These are phyloP conservation scores for Araneus ventricosus DNA, from an alignment of 1,140 invertebrate species.

Conservation along the genomic window DNA sequence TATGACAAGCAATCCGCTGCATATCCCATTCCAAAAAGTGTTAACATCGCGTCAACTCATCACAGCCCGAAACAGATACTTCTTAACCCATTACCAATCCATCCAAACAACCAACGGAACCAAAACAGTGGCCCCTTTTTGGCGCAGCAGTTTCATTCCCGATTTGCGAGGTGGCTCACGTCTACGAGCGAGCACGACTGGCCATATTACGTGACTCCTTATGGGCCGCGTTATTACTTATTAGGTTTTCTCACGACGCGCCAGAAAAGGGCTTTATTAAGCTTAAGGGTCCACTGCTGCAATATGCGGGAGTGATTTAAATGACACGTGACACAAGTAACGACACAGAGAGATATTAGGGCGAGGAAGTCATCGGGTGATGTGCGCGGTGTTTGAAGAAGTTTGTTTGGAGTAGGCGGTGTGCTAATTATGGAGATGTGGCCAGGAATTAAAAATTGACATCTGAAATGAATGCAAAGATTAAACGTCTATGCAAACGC, in stretches of 20 bases:
- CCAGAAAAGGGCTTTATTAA: constrained; percentile 39
- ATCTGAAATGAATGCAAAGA: background rate
- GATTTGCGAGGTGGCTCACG: constrained; percentile 4
- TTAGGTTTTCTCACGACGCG: constrained; percentile 25
- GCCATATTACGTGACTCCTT: constrained; percentile 1
- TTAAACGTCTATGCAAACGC: background rate
- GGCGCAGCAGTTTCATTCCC: background rate
- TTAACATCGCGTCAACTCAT: background rate
- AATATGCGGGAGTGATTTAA: constrained; percentile 48
- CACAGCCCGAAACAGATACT: background rate
- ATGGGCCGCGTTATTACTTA: constrained; percentile 27
- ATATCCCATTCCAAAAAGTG: background rate
- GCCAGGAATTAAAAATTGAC: background rate
- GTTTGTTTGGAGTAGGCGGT: background rate
- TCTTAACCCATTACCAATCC: background rate
- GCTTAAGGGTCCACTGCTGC: background rate
- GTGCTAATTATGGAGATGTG: background rate
- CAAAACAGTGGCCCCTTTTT: background rate
- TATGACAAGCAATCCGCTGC: too few relatives aligned
- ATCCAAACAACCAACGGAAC: background rate
- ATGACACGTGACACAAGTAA: constrained; percentile 15
- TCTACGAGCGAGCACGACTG: background rate
- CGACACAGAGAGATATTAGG: background rate
- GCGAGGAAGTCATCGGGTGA: background rate
- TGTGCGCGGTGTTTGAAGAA: background rate